These are phyloP conservation scores for Serranus cabrilla DNA, from an alignment of 2,797 vertebrate genomes.

Conservation along the genomic window DNA sequence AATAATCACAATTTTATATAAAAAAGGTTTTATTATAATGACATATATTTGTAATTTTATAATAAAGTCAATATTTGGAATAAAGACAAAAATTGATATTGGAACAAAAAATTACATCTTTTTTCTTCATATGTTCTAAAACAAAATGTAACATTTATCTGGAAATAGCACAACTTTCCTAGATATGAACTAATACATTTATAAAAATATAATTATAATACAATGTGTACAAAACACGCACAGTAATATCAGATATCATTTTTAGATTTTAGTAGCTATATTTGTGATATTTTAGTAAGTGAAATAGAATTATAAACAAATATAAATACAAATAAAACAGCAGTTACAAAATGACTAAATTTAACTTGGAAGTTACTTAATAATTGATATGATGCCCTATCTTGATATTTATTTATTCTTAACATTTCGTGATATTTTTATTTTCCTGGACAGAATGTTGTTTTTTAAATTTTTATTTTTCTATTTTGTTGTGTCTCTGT, in stretches of 20 bases:
- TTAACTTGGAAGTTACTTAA: background rate
- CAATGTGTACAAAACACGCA: too few species aligned
- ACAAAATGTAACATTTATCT: too few species aligned
- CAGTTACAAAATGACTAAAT: background rate
- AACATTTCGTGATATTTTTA: background rate
- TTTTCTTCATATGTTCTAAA: background rate
- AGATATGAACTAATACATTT: too few species aligned
- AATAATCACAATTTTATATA: too few species aligned
- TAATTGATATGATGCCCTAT: background rate
- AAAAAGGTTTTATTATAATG: background rate
- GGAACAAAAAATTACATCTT: too few species aligned
- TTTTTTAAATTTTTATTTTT: background rate
- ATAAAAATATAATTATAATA: too few species aligned
- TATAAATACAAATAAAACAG: background rate
- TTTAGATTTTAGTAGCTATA: background rate
- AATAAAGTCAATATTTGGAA: background rate
- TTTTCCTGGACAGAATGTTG: conserved; percentile 6
- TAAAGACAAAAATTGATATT: too few species aligned
- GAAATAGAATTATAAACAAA: background rate
- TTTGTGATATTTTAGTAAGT: background rate
- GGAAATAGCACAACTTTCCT: too few species aligned
- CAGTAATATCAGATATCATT: background rate
- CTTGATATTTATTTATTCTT: background rate
- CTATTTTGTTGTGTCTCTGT: background rate
- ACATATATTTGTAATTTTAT: background rate